Conservation (phyloP, 2,797 vertebrate species). For the Pseudocheirus occidentalis region DNA sequence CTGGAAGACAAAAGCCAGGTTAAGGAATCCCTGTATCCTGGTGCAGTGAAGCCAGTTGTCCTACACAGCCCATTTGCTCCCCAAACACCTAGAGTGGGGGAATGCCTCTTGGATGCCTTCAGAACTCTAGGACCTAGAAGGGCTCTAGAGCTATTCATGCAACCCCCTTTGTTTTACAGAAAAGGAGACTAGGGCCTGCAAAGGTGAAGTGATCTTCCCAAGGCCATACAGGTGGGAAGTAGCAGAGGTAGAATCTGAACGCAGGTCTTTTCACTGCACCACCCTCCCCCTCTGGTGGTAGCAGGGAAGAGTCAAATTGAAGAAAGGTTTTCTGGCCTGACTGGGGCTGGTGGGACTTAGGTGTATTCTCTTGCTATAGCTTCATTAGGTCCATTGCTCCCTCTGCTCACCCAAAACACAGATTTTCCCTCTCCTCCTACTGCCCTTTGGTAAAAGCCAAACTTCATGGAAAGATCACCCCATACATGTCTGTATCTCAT, state of each 20-base stretch:
- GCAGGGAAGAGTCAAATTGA: background rate
- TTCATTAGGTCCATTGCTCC: background rate
- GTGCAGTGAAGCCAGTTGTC: no score
- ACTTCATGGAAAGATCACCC: background rate
- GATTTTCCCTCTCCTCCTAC: background rate
- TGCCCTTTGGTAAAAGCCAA: background rate
- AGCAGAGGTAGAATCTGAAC: background rate
- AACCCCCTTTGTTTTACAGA: background rate
- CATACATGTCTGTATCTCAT: background rate
- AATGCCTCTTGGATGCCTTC: background rate
- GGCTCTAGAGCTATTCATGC: background rate
- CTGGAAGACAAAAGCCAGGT: conserved; percentile 79
- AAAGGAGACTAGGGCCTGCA: background rate
- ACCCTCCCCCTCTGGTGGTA: background rate
- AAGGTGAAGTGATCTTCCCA: background rate
- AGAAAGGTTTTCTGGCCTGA: rapidly evolving
- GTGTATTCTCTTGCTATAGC: background rate
- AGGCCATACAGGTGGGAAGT: background rate
- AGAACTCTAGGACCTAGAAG: background rate
- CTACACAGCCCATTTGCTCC: background rate
- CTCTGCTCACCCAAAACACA: background rate
- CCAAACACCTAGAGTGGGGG: background rate
- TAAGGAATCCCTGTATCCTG: background rate
- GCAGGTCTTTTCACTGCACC: no score
- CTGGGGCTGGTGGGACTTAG: background rate